Evolutionary conservation across 2,888 invertebrate species (phyloP), one percentile per base, ranked within the genome.

Genomic region (Agrenia bidenticulata): DNA sequence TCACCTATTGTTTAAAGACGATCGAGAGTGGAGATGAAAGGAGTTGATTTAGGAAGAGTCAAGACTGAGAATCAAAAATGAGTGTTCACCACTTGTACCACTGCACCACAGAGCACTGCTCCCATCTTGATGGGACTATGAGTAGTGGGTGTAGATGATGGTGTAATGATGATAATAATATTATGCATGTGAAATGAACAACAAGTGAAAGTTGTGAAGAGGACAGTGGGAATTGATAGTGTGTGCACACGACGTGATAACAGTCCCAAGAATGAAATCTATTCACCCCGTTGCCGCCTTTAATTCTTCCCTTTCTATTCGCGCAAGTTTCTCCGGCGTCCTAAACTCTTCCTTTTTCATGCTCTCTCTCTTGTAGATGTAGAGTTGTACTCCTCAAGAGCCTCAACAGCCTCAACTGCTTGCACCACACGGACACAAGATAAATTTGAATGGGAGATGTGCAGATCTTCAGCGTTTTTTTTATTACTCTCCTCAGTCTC

Each of bases 381-480:
- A 39, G 11, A 39, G 9, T 9, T 11, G 39, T 13, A 39, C 39
- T 11, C 39, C 13, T 39, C 17, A 17, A 49, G n/a, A n/a, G n/a
- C 17, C 11, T 11, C 49, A 17, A 11, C 23, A 7, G 51, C 21
- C 15, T 15, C 45, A 45, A 19, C 45, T 4, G 21, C 51, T 19
- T 23, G 19, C 9, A 21, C 24, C 45, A 15, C 19, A 45, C 45
- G n/a, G 45, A 15, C 45, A 45, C 4, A n/a, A 45, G 45, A 45
- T 45, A 45, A 45, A 45, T 39, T 39, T 39, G 39, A 39, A 39
- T 45, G 9, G 45, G 45, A 45, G 45, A 45, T 45, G 45, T 45
- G 45, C 45, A 45, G 45, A 45, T 45, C 45, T 45, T 45, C 19
- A 15, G 32, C 32, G n/a, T 39, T 39, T 15, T 9, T 9, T 15